Percentiles rank a stretch among this genome's conserved stretches.
Conservation (phyloP, 2,888 invertebrate species). For the Sycophila texana region DNA sequence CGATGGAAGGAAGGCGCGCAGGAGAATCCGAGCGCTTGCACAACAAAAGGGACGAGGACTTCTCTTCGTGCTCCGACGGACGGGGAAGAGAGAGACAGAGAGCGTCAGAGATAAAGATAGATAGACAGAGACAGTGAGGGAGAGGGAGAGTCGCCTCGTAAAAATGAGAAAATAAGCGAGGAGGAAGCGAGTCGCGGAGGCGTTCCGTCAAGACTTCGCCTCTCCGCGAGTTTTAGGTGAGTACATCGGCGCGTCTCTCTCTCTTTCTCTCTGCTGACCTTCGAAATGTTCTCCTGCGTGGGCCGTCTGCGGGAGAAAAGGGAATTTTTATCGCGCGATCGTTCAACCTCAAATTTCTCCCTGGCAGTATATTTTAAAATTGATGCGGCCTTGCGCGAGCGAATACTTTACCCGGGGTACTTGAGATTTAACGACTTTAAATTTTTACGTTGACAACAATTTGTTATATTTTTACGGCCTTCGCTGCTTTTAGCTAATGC, state of each 20-base stretch:
- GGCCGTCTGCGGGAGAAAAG: no score
- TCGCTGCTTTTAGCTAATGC: no score
- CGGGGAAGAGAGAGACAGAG: neutral
- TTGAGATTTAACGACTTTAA: no score
- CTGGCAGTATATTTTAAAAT: no score
- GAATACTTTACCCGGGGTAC: no score
- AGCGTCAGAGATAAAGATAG: no score
- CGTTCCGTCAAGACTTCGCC: constrained; percentile 12
- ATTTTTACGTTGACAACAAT: no score
- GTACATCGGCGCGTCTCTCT: constrained; percentile 7
- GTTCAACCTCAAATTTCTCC: neutral
- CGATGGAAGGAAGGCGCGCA: neutral
- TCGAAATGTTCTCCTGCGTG: constrained; percentile 13
- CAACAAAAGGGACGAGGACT: constrained; percentile 40
- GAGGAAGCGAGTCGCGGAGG: constrained; percentile 32
- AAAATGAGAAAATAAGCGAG: constrained; percentile 52
- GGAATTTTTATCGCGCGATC: neutral
- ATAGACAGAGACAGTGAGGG: neutral
- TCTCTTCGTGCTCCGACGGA: neutral
- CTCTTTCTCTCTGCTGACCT: constrained; percentile 22
- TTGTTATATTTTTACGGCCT: no score
- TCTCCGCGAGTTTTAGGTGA: constrained; percentile 3
- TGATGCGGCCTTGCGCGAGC: no score
- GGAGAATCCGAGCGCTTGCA: neutral
- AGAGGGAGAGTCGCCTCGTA: constrained; percentile 36